Percentiles rank a stretch among this genome's conserved stretches.
phyloP scores from a whole-genome alignment of 2,888 invertebrate species.

The Drosophila aldrichi region DNA sequence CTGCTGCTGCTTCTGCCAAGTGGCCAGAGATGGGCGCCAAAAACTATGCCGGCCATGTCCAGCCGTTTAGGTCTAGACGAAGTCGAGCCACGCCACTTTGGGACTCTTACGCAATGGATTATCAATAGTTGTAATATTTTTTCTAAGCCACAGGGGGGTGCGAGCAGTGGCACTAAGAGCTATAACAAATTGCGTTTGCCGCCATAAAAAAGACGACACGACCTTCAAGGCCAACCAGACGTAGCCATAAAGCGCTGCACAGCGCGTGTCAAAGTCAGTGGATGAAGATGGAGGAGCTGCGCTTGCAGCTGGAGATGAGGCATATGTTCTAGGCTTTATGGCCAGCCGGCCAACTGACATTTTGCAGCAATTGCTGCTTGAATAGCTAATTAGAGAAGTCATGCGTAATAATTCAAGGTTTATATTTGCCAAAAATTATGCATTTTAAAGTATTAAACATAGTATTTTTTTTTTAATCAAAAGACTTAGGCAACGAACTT shows the following conservation, averaged over 20 bases:
- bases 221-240: constrained; percentile 67
- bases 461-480: constrained; percentile 23
- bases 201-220: constrained; percentile 59
- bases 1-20: constrained; percentile 48
- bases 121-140: constrained; percentile 51
- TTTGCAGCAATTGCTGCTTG: constrained; percentile 39
- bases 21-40: constrained; percentile 41
- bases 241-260: constrained; percentile 43
- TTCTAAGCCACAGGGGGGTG: not conserved
- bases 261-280: constrained; percentile 67
- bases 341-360: constrained; percentile 58
- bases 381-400: constrained; percentile 49
- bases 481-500: constrained; percentile 58
- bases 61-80: constrained; percentile 46
- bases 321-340: constrained; percentile 50
- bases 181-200: constrained; percentile 60
- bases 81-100: constrained; percentile 42
- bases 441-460: constrained; percentile 4
- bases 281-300: constrained; percentile 26
- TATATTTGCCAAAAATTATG: constrained; percentile 28
- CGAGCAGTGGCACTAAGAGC: not conserved
- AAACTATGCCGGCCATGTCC: constrained; percentile 51
- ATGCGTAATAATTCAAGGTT: constrained; percentile 67
- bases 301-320: constrained; percentile 15
- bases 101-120: constrained; percentile 47